Base-by-base conservation (phyloP, 2,888 invertebrate species). In the Dynastes hyllus region DNA sequence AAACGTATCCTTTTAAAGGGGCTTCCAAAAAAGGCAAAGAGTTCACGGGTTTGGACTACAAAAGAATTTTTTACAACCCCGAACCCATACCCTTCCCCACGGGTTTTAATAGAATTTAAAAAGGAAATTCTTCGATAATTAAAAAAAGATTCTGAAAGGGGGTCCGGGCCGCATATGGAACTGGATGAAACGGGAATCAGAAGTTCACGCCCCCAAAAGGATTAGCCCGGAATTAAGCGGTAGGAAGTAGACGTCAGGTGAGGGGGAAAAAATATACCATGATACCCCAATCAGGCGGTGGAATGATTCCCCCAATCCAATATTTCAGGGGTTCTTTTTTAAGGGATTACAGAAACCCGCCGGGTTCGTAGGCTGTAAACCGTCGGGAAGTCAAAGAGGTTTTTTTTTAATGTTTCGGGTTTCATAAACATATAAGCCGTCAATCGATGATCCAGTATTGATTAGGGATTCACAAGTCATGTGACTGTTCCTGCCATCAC, bases 211-310 rank as follows among this genome's bases (percentile, higher is more conserved):
- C 66, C 85, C 87, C 79, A 82, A 5, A 86, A 85, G 80, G 82
- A 88, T 67, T 88, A 76, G 86, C 86, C 4, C 53, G 87, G 87
- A 3, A 50, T 80, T 9, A 88, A 87, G 69, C 87, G 81, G 84
- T 88, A 27, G 86, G 85, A 5, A 82, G 83, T 55, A 76, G 22
- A 87, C 87, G 53, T 87, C 87, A 9, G 87, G 84, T 2, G 87
- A 89, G 84, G 88, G 65, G 87, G 87, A 11, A 80, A 80, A 37
- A 77, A 86, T 0, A 85, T 88, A 88, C 88, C 22, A 80, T 85
- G 11, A 83, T 84, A 37, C 77, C 82, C 32, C 85, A 40, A 85
- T 88, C 55, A 86, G 84, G 78, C 76, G 88, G 88, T 29, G 16
- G 37, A 55, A 32, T 29, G 9, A 32, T 65, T 6, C 87, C 88